Conservation (phyloP, 1,140 invertebrate species). For the Lycorma delicatula region DNA sequence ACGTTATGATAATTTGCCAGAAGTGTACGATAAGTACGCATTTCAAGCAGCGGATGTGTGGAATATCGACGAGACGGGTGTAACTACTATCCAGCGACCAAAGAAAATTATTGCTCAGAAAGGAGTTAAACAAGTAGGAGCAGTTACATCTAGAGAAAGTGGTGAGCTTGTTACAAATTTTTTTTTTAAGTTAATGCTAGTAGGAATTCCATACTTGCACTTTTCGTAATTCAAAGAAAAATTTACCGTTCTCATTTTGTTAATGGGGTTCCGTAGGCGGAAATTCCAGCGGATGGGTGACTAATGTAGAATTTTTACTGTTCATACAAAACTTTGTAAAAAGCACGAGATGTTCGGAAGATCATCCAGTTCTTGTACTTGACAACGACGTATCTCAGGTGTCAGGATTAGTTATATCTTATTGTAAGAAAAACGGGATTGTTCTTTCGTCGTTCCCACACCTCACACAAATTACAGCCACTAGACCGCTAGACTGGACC, state of each 20-base stretch:
- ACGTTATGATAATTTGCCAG: slow-evolving; percentile 28
- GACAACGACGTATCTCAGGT: background rate
- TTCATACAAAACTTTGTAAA: background rate
- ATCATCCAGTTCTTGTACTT: background rate
- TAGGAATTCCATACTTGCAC: slow-evolving; percentile 30
- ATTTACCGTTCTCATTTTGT: slow-evolving; percentile 2
- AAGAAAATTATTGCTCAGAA: slow-evolving; percentile 31
- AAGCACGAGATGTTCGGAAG: background rate
- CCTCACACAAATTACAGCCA: slow-evolving; percentile 34
- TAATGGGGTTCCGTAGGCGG: too few species aligned
- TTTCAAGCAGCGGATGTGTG: slow-evolving; percentile 25
- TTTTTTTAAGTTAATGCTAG: slow-evolving; percentile 26
- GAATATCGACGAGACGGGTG: slow-evolving; percentile 38
- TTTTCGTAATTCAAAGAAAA: slow-evolving; percentile 23
- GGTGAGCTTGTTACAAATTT: slow-evolving; percentile 37
- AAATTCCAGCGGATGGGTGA: background rate
- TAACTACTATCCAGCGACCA: slow-evolving; percentile 38
- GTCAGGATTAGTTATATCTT: background rate
- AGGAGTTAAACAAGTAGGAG: slow-evolving; percentile 39
- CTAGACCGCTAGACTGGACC: slow-evolving; percentile 29
- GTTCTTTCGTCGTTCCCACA: slow-evolving; percentile 17
- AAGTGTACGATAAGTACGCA: slow-evolving; percentile 14
- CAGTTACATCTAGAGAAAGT: slow-evolving; percentile 37
- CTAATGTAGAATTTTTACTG: background rate
- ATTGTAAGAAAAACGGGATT: background rate